Evolutionary conservation across 2,888 invertebrate species (phyloP).

Genomic region (Mellilla xanthometata): DNA sequence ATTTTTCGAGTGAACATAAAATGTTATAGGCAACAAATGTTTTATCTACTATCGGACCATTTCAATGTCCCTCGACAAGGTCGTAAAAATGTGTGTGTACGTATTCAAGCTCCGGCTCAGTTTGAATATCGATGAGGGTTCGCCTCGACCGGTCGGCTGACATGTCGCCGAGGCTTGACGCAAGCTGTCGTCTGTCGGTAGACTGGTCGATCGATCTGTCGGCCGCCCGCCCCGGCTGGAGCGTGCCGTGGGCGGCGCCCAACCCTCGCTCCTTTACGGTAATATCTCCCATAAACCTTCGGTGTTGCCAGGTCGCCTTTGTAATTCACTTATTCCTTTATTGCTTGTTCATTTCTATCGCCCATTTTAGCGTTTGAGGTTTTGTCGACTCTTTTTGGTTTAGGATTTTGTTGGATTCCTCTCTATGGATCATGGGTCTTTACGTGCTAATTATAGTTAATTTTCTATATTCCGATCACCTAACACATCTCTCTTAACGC

Average conservation of each 20-base stretch:
- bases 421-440: no score
- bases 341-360: not conserved
- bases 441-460: no score
- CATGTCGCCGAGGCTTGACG: not conserved
- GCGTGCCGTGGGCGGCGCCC: constrained; percentile 42
- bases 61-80: constrained; percentile 33
- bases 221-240: constrained; percentile 33
- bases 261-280: constrained; percentile 36
- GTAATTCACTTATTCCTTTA: constrained; percentile 7
- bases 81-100: constrained; percentile 33
- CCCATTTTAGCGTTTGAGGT: no score
- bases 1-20: no score
- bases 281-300: constrained; percentile 38
- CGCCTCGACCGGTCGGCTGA: constrained; percentile 10
- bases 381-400: no score
- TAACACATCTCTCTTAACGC: no score
- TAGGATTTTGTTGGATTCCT: no score
- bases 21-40: no score
- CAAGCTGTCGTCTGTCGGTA: constrained; percentile 12
- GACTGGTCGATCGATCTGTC: constrained; percentile 39
- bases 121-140: constrained; percentile 39
- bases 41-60: constrained; percentile 10
- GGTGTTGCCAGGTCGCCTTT: constrained; percentile 34
- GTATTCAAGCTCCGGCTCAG: constrained; percentile 19
- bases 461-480: no score